Percentiles rank a stretch among this genome's conserved stretches.
Conservation (phyloP, 1,140 invertebrate species). For the Coelopa frigida region DNA sequence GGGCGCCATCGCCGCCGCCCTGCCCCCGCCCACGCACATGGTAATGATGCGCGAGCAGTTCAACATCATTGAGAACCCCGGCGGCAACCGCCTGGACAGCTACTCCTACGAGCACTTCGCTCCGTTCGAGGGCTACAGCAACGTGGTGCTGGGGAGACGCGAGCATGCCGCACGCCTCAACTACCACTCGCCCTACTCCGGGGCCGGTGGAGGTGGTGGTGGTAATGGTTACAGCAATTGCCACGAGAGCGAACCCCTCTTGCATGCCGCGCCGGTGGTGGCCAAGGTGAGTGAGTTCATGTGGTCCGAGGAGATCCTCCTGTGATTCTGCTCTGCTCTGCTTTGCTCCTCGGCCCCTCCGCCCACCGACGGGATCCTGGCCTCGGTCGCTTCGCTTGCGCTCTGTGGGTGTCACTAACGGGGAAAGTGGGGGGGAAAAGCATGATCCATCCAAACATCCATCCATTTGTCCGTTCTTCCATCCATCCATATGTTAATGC, state of each 20-base stretch:
- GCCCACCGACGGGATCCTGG: too few species aligned
- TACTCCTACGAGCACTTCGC: conserved; percentile 20
- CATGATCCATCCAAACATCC: too few species aligned
- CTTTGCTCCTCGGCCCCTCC: too few species aligned
- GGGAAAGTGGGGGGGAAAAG: too few species aligned
- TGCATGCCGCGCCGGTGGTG: conserved; percentile 48
- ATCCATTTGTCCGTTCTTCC: too few species aligned
- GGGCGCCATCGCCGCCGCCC: not conserved
- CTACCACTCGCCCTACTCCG: conserved; percentile 9
- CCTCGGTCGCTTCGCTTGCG: too few species aligned
- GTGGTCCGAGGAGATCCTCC: conserved; percentile 39
- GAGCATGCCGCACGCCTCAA: conserved; percentile 11
- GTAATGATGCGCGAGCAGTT: conserved; percentile 42
- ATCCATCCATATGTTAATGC: too few species aligned
- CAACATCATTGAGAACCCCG: conserved; percentile 43
- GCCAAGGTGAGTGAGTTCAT: conserved; percentile 36
- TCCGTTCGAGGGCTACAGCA: conserved; percentile 18
- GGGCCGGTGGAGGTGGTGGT: conserved; percentile 17
- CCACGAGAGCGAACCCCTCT: conserved; percentile 59
- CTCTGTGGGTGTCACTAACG: too few species aligned
- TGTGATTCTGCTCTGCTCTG: conserved; percentile 24
- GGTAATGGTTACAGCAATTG: conserved; percentile 45
- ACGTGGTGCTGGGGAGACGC: conserved; percentile 15
- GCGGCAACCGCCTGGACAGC: conserved; percentile 21
- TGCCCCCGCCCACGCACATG: conserved; percentile 22